These are phyloP conservation scores for Athrips mouffetella DNA, from an alignment of 2,888 invertebrate species.

Conservation along the genomic window DNA sequence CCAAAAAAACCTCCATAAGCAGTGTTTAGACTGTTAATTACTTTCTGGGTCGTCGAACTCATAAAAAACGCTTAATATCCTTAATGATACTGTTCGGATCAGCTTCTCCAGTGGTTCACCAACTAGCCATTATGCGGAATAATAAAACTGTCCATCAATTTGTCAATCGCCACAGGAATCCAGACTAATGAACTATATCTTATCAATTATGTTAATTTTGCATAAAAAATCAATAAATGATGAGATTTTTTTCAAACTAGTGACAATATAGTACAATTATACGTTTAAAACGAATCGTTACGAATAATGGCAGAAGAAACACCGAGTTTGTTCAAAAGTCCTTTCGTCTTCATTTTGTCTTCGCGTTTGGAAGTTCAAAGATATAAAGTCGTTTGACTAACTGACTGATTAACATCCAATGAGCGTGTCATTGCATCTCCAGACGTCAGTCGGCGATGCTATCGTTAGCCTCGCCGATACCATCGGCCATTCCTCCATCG, in stretches of 20 bases:
- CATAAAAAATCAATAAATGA: constrained; percentile 17
- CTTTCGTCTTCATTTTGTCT: neutral
- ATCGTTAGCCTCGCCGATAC: constrained; percentile 32
- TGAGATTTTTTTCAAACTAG: constrained; percentile 11
- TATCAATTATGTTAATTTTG: constrained; percentile 25
- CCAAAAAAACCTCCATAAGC: constrained; percentile 14
- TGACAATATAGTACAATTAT: constrained; percentile 4
- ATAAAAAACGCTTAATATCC: constrained; percentile 15
- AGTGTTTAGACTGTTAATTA: constrained; percentile 12
- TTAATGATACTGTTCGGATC: constrained; percentile 16
- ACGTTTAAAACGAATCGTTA: neutral
- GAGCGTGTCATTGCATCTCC: constrained; percentile 43
- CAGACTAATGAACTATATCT: constrained; percentile 32
- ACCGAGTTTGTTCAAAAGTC: neutral
- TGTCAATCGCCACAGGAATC: constrained; percentile 28
- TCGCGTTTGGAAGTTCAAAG: neutral
- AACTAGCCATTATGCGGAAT: constrained; percentile 16
- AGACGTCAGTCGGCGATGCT: constrained; percentile 21
- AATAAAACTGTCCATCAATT: constrained; percentile 31
- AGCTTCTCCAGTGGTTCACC: neutral
- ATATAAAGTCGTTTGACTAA: neutral
- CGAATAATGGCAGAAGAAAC: constrained; percentile 7
- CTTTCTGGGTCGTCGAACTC: constrained; percentile 7
- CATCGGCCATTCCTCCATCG: constrained; percentile 43
- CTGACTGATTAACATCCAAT: constrained; percentile 53